Evolutionary conservation across 2,888 invertebrate species (phyloP).

Genomic region (Athrips mouffetella): DNA sequence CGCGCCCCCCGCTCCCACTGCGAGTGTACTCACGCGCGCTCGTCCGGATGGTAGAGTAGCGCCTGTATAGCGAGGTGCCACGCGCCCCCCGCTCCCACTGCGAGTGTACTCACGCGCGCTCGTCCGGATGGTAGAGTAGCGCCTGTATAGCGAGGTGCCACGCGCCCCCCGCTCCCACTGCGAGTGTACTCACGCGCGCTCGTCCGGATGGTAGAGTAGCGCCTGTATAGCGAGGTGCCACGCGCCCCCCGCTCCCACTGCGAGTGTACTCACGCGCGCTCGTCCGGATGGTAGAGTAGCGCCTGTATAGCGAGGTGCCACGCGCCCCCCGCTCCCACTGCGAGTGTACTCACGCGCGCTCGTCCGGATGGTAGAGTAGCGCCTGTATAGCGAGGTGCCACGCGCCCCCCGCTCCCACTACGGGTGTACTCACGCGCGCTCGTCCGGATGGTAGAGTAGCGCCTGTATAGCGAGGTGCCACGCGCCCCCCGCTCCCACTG

Average conservation of each 20-base stretch:
- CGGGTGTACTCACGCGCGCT: slow-evolving; percentile 44
- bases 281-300: too few relatives aligned
- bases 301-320: slow-evolving; percentile 35
- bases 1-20: slow-evolving; percentile 57
- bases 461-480: slow-evolving; percentile 35
- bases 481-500: slow-evolving; percentile 57
- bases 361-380: too few relatives aligned
- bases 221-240: slow-evolving; percentile 35
- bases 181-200: slow-evolving; percentile 44
- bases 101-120: slow-evolving; percentile 44
- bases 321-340: slow-evolving; percentile 57
- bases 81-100: slow-evolving; percentile 57
- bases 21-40: slow-evolving; percentile 44
- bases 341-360: slow-evolving; percentile 44
- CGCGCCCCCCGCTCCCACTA: slow-evolving; percentile 57
- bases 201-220: too few relatives aligned
- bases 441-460: too few relatives aligned
- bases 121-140: too few relatives aligned
- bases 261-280: slow-evolving; percentile 44
- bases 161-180: slow-evolving; percentile 57
- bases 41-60: too few relatives aligned
- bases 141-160: slow-evolving; percentile 35
- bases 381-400: slow-evolving; percentile 35
- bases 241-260: slow-evolving; percentile 57
- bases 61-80: slow-evolving; percentile 35